Evolutionary conservation across 2,797 vertebrate species (phyloP).

Genomic region (Mionectes olivaceus): DNA sequence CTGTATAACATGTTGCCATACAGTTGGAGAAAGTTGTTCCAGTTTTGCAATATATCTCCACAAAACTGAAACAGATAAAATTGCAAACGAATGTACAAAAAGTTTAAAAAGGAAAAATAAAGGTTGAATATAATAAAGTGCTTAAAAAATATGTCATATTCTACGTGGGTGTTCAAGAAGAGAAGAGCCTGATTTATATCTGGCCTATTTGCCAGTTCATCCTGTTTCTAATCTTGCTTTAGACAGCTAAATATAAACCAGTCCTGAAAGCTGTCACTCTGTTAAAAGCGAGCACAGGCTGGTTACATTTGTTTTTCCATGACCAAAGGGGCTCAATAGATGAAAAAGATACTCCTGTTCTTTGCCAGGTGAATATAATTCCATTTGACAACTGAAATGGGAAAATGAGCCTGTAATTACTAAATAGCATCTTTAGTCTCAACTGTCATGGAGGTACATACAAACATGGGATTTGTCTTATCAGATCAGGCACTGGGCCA

Average conservation of each 20-base stretch:
- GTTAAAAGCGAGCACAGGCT: slow-evolving; percentile 5
- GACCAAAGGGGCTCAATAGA: slow-evolving; percentile 11
- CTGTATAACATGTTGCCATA: background rate
- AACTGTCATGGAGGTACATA: background rate
- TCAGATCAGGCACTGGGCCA: slow-evolving; percentile 49
- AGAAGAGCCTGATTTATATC: background rate
- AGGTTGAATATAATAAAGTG: background rate
- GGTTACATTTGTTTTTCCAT: slow-evolving; percentile 7
- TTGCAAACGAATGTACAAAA: background rate
- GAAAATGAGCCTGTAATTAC: slow-evolving; percentile 29
- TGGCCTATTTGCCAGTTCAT: background rate
- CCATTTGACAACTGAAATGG: slow-evolving; percentile 30
- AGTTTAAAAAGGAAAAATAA: background rate
- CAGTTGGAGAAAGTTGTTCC: background rate
- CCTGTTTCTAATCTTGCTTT: slow-evolving; percentile 23
- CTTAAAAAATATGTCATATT: background rate
- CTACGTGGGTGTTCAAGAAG: background rate
- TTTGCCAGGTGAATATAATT: slow-evolving; percentile 51
- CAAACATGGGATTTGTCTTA: slow-evolving; percentile 33
- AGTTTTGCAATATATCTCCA: background rate
- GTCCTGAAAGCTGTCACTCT: slow-evolving; percentile 28
- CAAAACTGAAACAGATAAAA: background rate
- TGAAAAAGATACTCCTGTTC: slow-evolving; percentile 21
- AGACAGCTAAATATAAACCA: background rate
- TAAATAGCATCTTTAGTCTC: slow-evolving; percentile 21